Base-by-base conservation (phyloP, 1,140 invertebrate species). In the Kradibia gibbosae region DNA sequence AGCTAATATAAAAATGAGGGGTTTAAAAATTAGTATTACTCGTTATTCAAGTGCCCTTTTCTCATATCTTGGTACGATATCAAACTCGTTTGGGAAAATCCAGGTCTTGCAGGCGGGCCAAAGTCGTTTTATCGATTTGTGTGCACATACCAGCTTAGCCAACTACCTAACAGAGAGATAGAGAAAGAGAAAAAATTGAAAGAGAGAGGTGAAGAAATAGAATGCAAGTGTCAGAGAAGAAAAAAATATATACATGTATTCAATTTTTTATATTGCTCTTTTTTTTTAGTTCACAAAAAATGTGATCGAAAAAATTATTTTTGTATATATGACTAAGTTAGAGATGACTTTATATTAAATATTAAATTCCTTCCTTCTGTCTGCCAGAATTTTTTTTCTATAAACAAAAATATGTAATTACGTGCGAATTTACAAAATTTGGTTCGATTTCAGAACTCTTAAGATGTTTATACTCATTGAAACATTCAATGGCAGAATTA, bases 121-220 rank as follows among this genome's bases (percentile, higher is more conserved):
- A 81, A 80, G 67, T 83, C 48, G 79, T 83, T 83, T 78, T 81
- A 74, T 81, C 75, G 74, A 78, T 78, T 83, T 70, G 75, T 57
- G 60, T 53, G 65, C 62, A 53, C 36, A 34, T 13, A 45, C 57
- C 73, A 57, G 42, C 42, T 73, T 53, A 53, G 25, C 39, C 39
- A 70, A n/a, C 57, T 67, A 39, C 34, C 65, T 42, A 60, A 57
- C 39, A 17, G 20, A 62, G 34, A 62, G 15, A n/a, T 22, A 71
- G 65, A 50, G 65, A 55, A 31, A 28, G 67, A 65, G 31, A 65
- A 48, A 70, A 17, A 36, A 55, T 48, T 22, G 74, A 77, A 39
- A 57, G 11, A 57, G 42, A 7, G n/a, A 34, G 53, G 22, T 17
- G n/a, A n/a, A n/a, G n/a, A n/a, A n/a, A n/a, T n/a, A n/a, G n/a